Base-by-base conservation (phyloP, 2,797 vertebrate species). In the Pygocentrus nattereri region DNA sequence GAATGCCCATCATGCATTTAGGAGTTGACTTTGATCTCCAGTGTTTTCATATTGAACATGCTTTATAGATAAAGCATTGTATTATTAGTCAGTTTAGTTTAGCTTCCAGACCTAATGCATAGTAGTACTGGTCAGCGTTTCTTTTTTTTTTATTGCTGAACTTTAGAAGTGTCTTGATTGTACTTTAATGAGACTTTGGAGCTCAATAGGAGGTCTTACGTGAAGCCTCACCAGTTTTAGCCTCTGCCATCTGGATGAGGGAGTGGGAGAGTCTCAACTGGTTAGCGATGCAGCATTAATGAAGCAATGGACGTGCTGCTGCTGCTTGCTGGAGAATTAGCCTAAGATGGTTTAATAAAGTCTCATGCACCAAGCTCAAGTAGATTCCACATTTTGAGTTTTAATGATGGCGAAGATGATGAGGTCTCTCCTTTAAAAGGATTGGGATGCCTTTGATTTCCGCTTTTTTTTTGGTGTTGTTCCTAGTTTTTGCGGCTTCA, bases 391-490 rank as follows among this genome's bases (percentile, higher is more conserved):
- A 86, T 92, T 87, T 86, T 54, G 47, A 77, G 87, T 89, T 91
- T 93, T 90, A 91, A 91, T 90, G 89, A 93, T 90, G 65, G 52
- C 68, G 77, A 87, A 89, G 89, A 90, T 92, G 86, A 90, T 91
- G 85, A 91, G 87, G 87, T 58, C 27, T 56, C 27, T 68, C 31
- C 56, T 67, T 74, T 68, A 73, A 64, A 78, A 27, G 58, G 68
- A 75, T 71, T 71, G 70, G 74, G 86, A 69, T 86, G 72, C 58
- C 76, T 52, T 70, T 61, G 58, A 50, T 74, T 81, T 34, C 49
- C 41, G 34, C 16, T 62, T 44, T 13, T 65, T 72, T 47, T 76
- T 74, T 70, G 49, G 56, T 50, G 71, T 68, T 58, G 54, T 61
- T 78, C 50, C 73, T 68, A 54, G 41, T 72, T 74, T 59, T 34